These are phyloP conservation scores for Nipponia nippon DNA, from an alignment of 2,113 vertebrate genomes.

Conservation along the genomic window DNA sequence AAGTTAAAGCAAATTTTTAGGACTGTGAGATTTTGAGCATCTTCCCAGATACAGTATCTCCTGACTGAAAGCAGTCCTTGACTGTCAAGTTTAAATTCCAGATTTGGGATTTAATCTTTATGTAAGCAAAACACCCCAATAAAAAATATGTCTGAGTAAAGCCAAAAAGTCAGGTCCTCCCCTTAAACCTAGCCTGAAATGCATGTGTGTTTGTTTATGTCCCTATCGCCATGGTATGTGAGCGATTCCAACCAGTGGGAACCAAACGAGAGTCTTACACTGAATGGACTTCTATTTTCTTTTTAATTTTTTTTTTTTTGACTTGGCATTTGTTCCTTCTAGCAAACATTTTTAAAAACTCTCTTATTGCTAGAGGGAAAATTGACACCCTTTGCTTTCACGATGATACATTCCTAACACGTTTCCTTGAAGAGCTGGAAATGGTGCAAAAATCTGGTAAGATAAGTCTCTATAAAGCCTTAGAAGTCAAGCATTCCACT, in stretches of 20 bases:
- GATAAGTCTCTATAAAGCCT: constrained; percentile 69
- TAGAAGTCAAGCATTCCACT: constrained; percentile 60
- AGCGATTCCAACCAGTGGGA: constrained; percentile 34
- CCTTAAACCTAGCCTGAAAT: not conserved
- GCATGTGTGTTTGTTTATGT: not conserved
- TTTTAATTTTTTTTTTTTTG: not conserved
- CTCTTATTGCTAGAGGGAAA: constrained; percentile 63
- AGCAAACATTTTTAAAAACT: constrained; percentile 64
- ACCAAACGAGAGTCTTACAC: not conserved
- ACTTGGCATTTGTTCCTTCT: constrained; percentile 65
- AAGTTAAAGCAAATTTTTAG: constrained; percentile 60
- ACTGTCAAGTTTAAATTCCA: constrained; percentile 57
- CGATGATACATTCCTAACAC: constrained; percentile 66
- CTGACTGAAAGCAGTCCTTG: constrained; percentile 59
- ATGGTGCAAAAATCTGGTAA: constrained; percentile 61
- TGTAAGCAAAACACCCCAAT: constrained; percentile 50
- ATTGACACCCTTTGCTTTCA: constrained; percentile 68
- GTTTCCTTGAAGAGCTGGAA: constrained; percentile 63
- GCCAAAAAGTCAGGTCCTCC: not conserved
- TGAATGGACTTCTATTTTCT: constrained; percentile 54
- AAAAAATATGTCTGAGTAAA: not conserved
- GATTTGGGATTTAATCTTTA: constrained; percentile 45
- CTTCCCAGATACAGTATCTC: constrained; percentile 56
- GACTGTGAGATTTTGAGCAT: constrained; percentile 60
- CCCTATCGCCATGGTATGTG: not conserved